A percentile compares a stretch with the other conserved stretches of the same genome.
phyloP scores from a whole-genome alignment of 2,888 invertebrate genomes.

The Galerucella pusilla region DNA sequence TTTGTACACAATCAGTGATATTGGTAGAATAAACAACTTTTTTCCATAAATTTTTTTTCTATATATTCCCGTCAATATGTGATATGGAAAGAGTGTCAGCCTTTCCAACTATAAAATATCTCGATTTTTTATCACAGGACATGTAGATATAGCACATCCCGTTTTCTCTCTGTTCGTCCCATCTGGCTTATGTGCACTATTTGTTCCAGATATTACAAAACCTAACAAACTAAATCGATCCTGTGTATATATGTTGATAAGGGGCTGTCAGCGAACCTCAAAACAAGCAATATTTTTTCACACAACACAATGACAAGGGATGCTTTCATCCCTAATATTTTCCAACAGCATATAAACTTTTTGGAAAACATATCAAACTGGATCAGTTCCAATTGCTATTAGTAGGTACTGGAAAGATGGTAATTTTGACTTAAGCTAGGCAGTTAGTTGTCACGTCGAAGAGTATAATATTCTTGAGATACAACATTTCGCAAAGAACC shows the following conservation, averaged over 20 bases:
- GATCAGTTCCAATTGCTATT: not conserved
- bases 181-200: constrained; percentile 14
- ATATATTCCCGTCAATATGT: not conserved
- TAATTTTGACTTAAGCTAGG: no score
- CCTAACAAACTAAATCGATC: constrained; percentile 26
- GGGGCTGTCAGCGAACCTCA: constrained; percentile 21
- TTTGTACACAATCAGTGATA: no score
- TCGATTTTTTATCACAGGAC: not conserved
- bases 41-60: not conserved
- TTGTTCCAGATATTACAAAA: constrained; percentile 15
- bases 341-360: not conserved
- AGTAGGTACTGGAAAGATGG: not conserved
- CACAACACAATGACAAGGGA: not conserved
- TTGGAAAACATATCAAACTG: not conserved
- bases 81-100: not conserved
- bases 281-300: constrained; percentile 23
- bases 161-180: constrained; percentile 3
- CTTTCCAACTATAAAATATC: not conserved
- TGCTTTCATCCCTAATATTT: not conserved
- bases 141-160: not conserved
- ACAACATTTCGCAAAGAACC: no score
- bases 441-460: no score
- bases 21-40: not conserved
- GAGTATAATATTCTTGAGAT: no score
- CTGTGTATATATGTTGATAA: constrained; percentile 21